Evolutionary conservation across 2,888 invertebrate genomes (phyloP), one percentile per base, ranked within the genome.

Genomic region (Agapostemon virescens): DNA sequence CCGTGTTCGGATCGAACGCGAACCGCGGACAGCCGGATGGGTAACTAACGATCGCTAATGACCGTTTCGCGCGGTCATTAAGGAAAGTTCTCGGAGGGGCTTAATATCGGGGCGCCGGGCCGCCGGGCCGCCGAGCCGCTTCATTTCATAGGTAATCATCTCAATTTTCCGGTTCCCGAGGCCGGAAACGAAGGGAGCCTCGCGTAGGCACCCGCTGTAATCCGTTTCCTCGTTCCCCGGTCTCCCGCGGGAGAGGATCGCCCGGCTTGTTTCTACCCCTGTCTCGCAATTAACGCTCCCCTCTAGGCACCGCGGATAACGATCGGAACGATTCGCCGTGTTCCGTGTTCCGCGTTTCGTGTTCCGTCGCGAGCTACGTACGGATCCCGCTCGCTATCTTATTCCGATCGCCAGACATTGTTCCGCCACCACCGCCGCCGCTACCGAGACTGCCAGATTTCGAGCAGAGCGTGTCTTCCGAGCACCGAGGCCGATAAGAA

Each of bases 11-110:
- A 64, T 73, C 55, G 73, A 70, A 61, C 13, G 13, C 55, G 55
- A 17, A 55, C n/a, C 58, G 55, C 33, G 52, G 42, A 69, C 69
- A 67, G 26, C 49, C 69, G 63, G 68, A 66, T 49, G 30, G 67
- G 33, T 70, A 71, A 80, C 79, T 79, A 85, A 86, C 70, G 84
- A 84, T 82, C 79, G 80, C 77, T 87, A 87, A 87, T 84, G 88
- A 88, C 67, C 85, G 77, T 77, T 85, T 84, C 81, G 82, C 79
- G 74, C 77, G 81, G 68, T 81, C 82, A 83, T 86, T 86, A 85
- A 85, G 83, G 81, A 78, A 88, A 84, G 58, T 79, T 82, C 71
- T 63, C 33, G 26, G 42, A 26, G 52, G 63, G n/a, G 71, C 73
- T 74, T 66, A 69, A 74, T 78, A 77, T 84, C 77, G 75, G 69